A percentile compares a stretch with the other conserved stretches of the same genome.
Evolutionary conservation across 1,140 invertebrate genomes (phyloP).

Genomic region (Ceratina calcarata): DNA sequence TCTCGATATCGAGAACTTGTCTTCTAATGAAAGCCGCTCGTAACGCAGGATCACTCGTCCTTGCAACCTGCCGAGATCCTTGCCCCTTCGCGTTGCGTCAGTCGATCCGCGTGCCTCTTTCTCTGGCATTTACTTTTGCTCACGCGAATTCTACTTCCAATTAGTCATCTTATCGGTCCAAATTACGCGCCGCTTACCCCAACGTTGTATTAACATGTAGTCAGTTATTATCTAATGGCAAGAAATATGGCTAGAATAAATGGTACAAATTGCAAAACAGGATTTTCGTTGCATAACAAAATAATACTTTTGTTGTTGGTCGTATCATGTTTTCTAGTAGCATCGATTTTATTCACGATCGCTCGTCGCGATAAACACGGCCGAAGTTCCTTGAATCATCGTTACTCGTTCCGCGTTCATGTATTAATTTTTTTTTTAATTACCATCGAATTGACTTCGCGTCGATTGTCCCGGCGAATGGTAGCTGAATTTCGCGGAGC

Average conservation of each 20-base stretch:
- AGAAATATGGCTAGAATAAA: too few relatives aligned
- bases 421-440: not conserved
- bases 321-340: constrained; percentile 22
- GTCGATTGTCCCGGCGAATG: constrained; percentile 11
- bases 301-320: not conserved
- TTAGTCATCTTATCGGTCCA: too few relatives aligned
- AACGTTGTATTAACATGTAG: too few relatives aligned
- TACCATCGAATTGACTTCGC: not conserved
- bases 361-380: constrained; percentile 5
- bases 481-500: not conserved
- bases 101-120: constrained; percentile 54
- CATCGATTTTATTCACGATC: constrained; percentile 23
- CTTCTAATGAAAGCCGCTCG: constrained; percentile 66
- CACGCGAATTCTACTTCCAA: constrained; percentile 2
- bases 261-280: too few relatives aligned
- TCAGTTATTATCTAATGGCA: too few relatives aligned
- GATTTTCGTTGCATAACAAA: too few relatives aligned
- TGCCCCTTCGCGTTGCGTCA: constrained; percentile 73
- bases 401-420: constrained; percentile 1
- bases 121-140: not conserved
- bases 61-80: constrained; percentile 74
- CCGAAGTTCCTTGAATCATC: constrained; percentile 20
- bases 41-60: constrained; percentile 65
- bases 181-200: too few relatives aligned
- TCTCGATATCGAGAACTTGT: constrained; percentile 69